Conservation (phyloP, 1,140 invertebrate species). For the Philaenus spumarius region DNA sequence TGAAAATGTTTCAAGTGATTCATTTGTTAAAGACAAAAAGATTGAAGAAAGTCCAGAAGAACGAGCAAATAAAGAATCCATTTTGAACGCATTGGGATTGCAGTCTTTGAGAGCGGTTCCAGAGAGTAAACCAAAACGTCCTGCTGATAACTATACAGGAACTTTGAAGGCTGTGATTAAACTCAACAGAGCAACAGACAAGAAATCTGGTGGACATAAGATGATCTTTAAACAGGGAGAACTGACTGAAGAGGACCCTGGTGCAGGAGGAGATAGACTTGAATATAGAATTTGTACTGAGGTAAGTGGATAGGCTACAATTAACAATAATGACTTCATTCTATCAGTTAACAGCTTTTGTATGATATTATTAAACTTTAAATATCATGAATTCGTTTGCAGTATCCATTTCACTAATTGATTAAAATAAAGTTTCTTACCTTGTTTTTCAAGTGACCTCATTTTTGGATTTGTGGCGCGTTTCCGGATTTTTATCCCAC, state of each 20-base stretch:
- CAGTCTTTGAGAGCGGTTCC: conserved; percentile 21
- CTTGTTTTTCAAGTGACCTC: no score
- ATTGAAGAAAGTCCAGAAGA: conserved; percentile 47
- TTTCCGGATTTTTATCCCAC: no score
- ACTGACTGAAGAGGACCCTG: conserved; percentile 35
- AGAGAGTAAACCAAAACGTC: conserved; percentile 23
- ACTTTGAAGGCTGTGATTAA: conserved; percentile 74
- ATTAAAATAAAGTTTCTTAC: no score
- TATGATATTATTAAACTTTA: no score
- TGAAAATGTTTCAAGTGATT: not conserved
- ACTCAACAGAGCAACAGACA: conserved; percentile 40
- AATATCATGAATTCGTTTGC: no score
- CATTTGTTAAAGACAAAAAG: not conserved
- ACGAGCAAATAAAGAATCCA: conserved; percentile 51
- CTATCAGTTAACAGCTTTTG: no score
- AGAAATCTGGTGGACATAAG: conserved; percentile 53
- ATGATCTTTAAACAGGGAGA: conserved; percentile 62
- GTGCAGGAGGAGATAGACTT: conserved; percentile 1
- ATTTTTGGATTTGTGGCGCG: no score
- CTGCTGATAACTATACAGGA: conserved; percentile 52
- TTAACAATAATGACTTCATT: no score
- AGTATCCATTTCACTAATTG: no score
- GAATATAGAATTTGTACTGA: conserved; percentile 40
- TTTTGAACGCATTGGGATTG: conserved; percentile 52
- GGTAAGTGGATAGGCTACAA: conserved; percentile 36